Base-by-base conservation (phyloP, 2,113 vertebrate species). In the Campylomormyrus numenius region DNA sequence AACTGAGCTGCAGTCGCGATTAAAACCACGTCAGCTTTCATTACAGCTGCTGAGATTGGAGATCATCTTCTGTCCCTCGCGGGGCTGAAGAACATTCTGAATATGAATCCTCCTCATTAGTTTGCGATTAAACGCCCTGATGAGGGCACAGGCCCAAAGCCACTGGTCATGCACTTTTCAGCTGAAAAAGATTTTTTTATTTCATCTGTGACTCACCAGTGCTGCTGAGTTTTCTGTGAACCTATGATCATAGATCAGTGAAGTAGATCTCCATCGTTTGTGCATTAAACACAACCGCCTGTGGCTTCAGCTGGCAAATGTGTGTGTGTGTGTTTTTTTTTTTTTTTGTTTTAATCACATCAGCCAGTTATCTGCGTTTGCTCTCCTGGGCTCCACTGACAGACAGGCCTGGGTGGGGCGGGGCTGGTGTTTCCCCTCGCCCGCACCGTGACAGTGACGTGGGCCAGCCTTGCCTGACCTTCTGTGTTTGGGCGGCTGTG, bases 311-410 rank as follows among this genome's bases (percentile, higher is more conserved):
- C 31, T 42, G 74, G 35, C 35, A 42, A 19, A 0, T 42, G 39
- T 42, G 39, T 52, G 0, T 52, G 77, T 83, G 74, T 80, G 0
- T 52, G 77, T 83, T 35, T 80, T 46, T 11, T 56, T 50, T 35
- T 50, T 19, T 56, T 45, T 39, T 45, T n/a, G 31, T n/a, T 62
- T 52, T 86, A 86, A 62, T 88, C 1, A 58, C 56, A 46, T 45
- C 56, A 88, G 45, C 21, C n/a, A 13, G 21, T 48, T 88, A 74
- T 74, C 88, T 88, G 56, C 74, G 58, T 88, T 70, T 66, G 58
- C 62, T 8, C 24, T 48, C 58, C 88, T 48, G 88, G 42, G 56
- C 31, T 88, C 86, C 39, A 27, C 86, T 8, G 35, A 58, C 50
- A 88, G 31, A 2, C 45, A 0, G 19, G 85, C 49, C 13, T 3